Conservation (phyloP, 1,140 invertebrate genomes). For the Drosophila athabasca region DNA sequence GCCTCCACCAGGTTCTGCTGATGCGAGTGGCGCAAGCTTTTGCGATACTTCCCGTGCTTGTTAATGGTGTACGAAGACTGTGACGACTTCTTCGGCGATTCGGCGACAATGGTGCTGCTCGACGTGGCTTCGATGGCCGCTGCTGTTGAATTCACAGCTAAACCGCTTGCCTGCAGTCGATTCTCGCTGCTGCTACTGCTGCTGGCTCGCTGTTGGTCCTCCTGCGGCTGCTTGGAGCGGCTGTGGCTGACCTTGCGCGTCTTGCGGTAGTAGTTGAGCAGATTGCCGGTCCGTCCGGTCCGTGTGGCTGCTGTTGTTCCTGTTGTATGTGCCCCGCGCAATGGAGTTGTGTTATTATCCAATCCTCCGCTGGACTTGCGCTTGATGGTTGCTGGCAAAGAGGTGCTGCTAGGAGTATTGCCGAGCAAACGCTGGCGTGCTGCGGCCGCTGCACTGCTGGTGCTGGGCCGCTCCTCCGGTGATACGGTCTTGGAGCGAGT, state of each 20-base stretch:
- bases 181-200: conserved; percentile 15
- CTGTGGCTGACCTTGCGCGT: conserved; percentile 78
- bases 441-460: conserved; percentile 59
- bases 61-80: neutral
- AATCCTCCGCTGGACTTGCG: conserved; percentile 28
- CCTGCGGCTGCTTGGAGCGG: conserved; percentile 47
- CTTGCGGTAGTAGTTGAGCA: conserved; percentile 81
- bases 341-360: conserved; percentile 40
- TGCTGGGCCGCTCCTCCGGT: conserved; percentile 69
- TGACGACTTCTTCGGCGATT: no score
- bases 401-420: conserved; percentile 20
- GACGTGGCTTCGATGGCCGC: conserved; percentile 4
- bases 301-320: conserved; percentile 34
- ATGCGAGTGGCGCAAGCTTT: conserved; percentile 27
- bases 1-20: conserved; percentile 18
- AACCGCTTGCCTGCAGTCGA: conserved; percentile 3
- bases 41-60: conserved; percentile 22
- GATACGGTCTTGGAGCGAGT: conserved; percentile 80
- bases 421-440: conserved; percentile 15
- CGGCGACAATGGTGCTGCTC: neutral
- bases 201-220: conserved; percentile 2
- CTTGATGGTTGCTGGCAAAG: conserved; percentile 4
- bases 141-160: neutral
- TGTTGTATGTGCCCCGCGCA: conserved; percentile 26
- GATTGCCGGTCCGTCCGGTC: conserved; percentile 53